These are phyloP conservation scores for Melipona beecheii DNA, from an alignment of 2,888 invertebrate species.

Conservation along the genomic window DNA sequence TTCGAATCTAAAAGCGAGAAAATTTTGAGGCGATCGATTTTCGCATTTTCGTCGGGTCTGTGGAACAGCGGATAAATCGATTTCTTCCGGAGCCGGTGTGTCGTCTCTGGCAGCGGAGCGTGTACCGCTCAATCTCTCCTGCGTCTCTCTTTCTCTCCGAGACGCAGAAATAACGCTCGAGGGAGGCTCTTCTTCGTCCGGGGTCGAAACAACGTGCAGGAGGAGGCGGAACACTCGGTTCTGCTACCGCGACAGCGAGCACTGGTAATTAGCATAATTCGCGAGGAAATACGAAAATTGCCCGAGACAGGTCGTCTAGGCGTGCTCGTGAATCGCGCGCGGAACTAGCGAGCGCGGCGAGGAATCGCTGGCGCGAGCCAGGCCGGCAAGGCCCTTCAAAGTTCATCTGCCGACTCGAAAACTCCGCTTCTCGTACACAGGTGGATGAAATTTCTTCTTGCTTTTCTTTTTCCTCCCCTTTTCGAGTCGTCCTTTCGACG, in stretches of 20 bases:
- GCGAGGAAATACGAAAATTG: constrained; percentile 62
- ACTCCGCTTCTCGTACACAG: constrained; percentile 35
- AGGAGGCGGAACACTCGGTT: constrained; percentile 53
- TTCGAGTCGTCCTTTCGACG: constrained; percentile 58
- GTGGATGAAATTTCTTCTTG: constrained; percentile 47
- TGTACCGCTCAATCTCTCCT: constrained; percentile 18
- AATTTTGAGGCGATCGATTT: constrained; percentile 23
- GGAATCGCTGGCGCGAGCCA: constrained; percentile 32
- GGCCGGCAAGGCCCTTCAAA: constrained; percentile 48
- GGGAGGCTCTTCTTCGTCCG: constrained; percentile 45
- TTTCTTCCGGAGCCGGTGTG: constrained; percentile 49
- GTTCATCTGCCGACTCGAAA: constrained; percentile 61
- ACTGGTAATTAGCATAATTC: constrained; percentile 71
- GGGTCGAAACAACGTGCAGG: constrained; percentile 55
- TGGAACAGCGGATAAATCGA: constrained; percentile 65
- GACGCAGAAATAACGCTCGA: constrained; percentile 60
- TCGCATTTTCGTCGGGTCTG: constrained; percentile 19
- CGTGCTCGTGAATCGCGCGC: constrained; percentile 42
- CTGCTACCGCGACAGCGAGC: constrained; percentile 40
- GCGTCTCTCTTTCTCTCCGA: constrained; percentile 25
- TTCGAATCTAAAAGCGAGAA: neutral
- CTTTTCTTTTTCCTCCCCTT: constrained; percentile 26
- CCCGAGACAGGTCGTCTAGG: constrained; percentile 23
- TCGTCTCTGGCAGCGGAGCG: constrained; percentile 5
- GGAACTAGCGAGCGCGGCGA: constrained; percentile 42